Evolutionary conservation across 2,797 vertebrate species (phyloP).

Genomic region (Coregonus sp.): DNA sequence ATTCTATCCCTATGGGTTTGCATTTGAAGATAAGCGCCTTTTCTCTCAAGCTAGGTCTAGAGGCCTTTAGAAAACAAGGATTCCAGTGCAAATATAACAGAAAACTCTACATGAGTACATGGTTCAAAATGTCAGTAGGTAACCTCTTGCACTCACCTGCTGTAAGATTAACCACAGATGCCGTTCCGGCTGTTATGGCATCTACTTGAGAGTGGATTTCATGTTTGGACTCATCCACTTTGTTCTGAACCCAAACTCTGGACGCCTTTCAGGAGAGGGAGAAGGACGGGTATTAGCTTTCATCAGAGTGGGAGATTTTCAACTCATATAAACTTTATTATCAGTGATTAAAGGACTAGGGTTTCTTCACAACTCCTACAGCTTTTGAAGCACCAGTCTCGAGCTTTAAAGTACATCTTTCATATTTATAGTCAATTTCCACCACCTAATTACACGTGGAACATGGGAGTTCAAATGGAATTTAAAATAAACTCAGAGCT

Average conservation of each 20-base stretch:
- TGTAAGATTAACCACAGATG: constrained; percentile 99
- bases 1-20: constrained; percentile 11
- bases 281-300: constrained; percentile 50
- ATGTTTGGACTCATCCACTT: constrained; percentile 98
- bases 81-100: not conserved
- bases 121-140: not conserved
- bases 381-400: constrained; percentile 43
- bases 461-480: constrained; percentile 37
- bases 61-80: constrained; percentile 9
- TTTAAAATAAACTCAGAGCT: constrained; percentile 25
- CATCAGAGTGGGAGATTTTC: constrained; percentile 60
- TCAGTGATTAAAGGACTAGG: constrained; percentile 55
- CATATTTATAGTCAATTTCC: constrained; percentile 34
- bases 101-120: not conserved
- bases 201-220: constrained; percentile 99
- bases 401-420: constrained; percentile 43
- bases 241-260: constrained; percentile 98
- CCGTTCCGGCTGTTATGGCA: constrained; percentile 97
- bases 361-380: constrained; percentile 45
- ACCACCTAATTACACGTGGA: constrained; percentile 43
- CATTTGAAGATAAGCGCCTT: constrained; percentile 9
- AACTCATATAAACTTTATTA: constrained; percentile 51
- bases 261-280: constrained; percentile 83
- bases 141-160: constrained; percentile 81
- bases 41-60: not conserved